Conservation (phyloP, 2,113 vertebrate genomes). For the Regulus satrapa region DNA sequence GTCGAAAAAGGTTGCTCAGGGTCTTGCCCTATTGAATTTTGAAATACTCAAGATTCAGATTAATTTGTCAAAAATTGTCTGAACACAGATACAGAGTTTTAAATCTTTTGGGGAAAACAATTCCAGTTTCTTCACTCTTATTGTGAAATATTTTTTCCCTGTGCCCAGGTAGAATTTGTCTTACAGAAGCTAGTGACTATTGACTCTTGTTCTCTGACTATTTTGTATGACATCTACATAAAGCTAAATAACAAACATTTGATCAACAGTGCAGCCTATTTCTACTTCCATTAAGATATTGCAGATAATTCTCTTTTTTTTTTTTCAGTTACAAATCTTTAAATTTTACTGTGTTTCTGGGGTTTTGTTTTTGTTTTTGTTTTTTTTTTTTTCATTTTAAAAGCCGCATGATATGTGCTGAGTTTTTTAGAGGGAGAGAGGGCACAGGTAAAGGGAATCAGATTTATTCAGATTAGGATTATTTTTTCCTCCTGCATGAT, state of each 20-base stretch:
- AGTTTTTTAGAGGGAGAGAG: not conserved
- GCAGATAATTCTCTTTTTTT: not conserved
- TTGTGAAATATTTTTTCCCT: not conserved
- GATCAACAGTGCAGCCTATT: not conserved
- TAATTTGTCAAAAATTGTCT: not conserved
- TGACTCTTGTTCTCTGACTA: not conserved
- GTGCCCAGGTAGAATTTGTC: not conserved
- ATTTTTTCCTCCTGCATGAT: accelerated
- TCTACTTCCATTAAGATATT: not conserved
- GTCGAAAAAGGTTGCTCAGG: not conserved
- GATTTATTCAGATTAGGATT: not conserved
- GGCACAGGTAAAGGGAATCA: accelerated
- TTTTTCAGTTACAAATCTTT: not conserved
- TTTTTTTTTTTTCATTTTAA: not conserved
- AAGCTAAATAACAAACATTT: not conserved
- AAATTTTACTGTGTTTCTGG: not conserved
- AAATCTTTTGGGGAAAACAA: not conserved
- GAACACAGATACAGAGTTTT: not conserved
- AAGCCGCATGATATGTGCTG: not conserved
- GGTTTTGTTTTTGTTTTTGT: too few relatives aligned
- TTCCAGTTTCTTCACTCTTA: not conserved
- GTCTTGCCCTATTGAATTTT: not conserved
- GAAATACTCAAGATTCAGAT: not conserved
- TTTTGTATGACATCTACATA: not conserved
- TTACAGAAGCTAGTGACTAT: not conserved